Percentiles rank a stretch among this genome's conserved stretches.
phyloP scores from a whole-genome alignment of 2,888 invertebrate genomes.

The Lasius fuliginosus region DNA sequence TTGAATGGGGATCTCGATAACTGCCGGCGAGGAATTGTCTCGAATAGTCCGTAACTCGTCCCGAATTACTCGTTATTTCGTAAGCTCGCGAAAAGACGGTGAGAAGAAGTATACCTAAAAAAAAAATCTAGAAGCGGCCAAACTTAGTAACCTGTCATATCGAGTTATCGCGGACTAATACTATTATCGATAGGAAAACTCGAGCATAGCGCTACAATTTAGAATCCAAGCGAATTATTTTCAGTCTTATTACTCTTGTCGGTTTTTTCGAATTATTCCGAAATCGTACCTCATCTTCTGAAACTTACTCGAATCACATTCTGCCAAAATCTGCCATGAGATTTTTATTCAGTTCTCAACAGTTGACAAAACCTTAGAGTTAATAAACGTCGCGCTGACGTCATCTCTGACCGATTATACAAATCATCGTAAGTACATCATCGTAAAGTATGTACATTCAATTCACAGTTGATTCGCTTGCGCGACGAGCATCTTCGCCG shows the following conservation, averaged over 20 bases:
- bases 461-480: constrained; percentile 16
- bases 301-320: constrained; percentile 3
- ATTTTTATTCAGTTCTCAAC: constrained; percentile 2
- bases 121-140: constrained; percentile 83
- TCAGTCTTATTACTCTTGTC: constrained; percentile 36
- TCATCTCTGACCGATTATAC: constrained; percentile 26
- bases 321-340: constrained; percentile 2
- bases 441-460: not conserved
- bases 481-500: constrained; percentile 8
- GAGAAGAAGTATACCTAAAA: constrained; percentile 71
- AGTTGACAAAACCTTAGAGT: constrained; percentile 22
- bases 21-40: not conserved
- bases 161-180: constrained; percentile 79
- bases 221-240: constrained; percentile 44
- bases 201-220: constrained; percentile 69
- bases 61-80: constrained; percentile 42
- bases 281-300: not conserved
- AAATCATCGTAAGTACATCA: not conserved
- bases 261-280: constrained; percentile 28
- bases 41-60: constrained; percentile 48
- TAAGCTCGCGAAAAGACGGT: constrained; percentile 41
- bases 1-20: not conserved
- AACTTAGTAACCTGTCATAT: constrained; percentile 81
- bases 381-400: constrained; percentile 31
- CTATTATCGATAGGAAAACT: constrained; percentile 73